Evolutionary conservation across 92 coral and sea anemone species (phyloP), one percentile per base, ranked within the genome.

Genomic region (Phenganax marumi): DNA sequence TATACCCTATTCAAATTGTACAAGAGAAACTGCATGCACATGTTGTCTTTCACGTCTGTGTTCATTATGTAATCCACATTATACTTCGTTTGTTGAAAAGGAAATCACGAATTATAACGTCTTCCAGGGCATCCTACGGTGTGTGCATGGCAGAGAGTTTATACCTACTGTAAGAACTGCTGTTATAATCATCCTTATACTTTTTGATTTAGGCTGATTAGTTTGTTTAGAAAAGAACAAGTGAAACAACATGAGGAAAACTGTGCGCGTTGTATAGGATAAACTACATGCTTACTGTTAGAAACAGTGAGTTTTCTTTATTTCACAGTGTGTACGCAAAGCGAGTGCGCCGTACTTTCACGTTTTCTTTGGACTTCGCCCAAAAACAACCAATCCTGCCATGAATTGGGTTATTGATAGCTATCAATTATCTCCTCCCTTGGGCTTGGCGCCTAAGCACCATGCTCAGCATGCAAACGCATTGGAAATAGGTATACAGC

Each of bases 281-380:
- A 19, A 62, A 62, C 68, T 62, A 18, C 68, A 62, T 25, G 68
- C 9, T 62, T 9, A 23, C 68, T 62, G 43, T 33, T 33, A 33
- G 43, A 33, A 33, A 33, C 43, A 33, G 3, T 33, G 33, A 62
- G 33, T 62, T 18, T 39, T 62, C 33, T 62, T 62, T 62, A 26
- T 62, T 62, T 25, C 68, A 62, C 25, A 62, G n/a, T 19, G 68
- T 62, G 68, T 11, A 26, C 26, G 25, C 22, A 7, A 62, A 6
- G 68, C 25, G 10, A 23, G 22, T 19, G 68, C 68, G 63, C 18
- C 17, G 3, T 6, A 56, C 12, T 56, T 56, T 16, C 1, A 11
- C 63, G 63, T n/a, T 56, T 56, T n/a, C 63, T 56, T 56, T 56
- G 16, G 63, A 21, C 63, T 56, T 56, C 19, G 17, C 57, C 57